Base-by-base conservation (phyloP, 1,140 invertebrate species). In the Drosophila tsacasi region DNA sequence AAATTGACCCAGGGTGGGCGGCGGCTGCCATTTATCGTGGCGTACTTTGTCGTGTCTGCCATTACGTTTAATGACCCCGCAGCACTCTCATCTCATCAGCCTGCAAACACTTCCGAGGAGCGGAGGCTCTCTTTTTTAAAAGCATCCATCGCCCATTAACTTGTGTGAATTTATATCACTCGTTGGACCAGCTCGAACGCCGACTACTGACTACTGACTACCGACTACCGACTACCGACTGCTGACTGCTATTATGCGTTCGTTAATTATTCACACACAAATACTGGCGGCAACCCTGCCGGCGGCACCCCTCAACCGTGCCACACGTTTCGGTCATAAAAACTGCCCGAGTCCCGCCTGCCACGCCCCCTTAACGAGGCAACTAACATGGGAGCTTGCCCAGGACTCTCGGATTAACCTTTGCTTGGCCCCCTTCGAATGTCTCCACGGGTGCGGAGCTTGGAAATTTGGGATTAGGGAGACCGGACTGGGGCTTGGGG, bases 191-290 rank as follows among this genome's bases (percentile, higher is more conserved):
- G 61, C 67, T 60, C 68, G 19, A 37, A 37, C 32, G 17, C 52
- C 54, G 35, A 39, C 54, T 37, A 55, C 52, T 59, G 42, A 39
- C 54, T 35, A 54, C 52, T 54, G 42, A 64, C 47, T 50, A 66
- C 61, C 8, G 44, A 60, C 55, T 65, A 52, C 50, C 30, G 27
- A 60, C 77, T 65, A 67, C 68, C 60, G 46, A 59, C 71, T 79
- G 62, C 79, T 47, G 67, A 79, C 76, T 83, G 81, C 81, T 89
- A 81, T 89, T 90, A 89, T 90, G 84, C 78, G 85, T 89, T 89
- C 82, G 86, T 90, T 90, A 90, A 90, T 90, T 90, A 90, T 90
- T 90, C 85, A 90, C 79, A 82, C 74, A 89, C 77, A 84, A 52
- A 68, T 60, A 73, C 67, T 50, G 49, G 39, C 55, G 54, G 50